These are phyloP conservation scores for Zosterops japonicus DNA, from an alignment of 2,113 vertebrate species.

Conservation along the genomic window DNA sequence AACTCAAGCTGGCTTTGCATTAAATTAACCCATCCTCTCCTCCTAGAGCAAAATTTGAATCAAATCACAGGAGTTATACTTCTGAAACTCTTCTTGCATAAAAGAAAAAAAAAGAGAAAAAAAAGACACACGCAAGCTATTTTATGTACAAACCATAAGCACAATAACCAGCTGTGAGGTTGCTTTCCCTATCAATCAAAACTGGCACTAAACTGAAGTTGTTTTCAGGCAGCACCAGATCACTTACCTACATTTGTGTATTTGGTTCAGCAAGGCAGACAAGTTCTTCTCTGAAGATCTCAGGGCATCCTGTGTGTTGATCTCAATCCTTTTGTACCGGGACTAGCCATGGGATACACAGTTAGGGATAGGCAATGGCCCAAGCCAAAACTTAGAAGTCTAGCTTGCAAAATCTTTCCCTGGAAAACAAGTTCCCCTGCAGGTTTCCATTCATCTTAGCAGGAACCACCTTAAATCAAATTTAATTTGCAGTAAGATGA, in stretches of 20 bases:
- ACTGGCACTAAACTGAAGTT: background rate
- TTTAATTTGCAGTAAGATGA: background rate
- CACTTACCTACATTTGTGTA: conserved; percentile 77
- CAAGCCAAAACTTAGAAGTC: background rate
- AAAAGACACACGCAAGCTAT: background rate
- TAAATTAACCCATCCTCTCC: background rate
- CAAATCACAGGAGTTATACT: background rate
- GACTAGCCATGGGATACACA: conserved; percentile 7
- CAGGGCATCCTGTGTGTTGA: conserved; percentile 55
- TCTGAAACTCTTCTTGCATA: background rate
- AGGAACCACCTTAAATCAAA: background rate
- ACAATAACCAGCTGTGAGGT: accelerated
- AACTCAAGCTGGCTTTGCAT: background rate
- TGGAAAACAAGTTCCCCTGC: accelerated
- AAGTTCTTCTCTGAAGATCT: conserved; percentile 74
- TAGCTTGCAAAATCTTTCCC: background rate
- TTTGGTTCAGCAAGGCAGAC: conserved; percentile 74
- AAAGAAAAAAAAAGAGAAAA: background rate
- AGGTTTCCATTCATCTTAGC: background rate
- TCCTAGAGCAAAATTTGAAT: background rate
- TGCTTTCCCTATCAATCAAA: background rate
- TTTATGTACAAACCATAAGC: background rate
- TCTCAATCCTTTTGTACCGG: conserved; percentile 71
- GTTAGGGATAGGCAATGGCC: background rate
- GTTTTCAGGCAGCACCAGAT: background rate